phyloP scores from a whole-genome alignment of 2,888 invertebrate genomes.

The Sminthurides aquaticus region DNA sequence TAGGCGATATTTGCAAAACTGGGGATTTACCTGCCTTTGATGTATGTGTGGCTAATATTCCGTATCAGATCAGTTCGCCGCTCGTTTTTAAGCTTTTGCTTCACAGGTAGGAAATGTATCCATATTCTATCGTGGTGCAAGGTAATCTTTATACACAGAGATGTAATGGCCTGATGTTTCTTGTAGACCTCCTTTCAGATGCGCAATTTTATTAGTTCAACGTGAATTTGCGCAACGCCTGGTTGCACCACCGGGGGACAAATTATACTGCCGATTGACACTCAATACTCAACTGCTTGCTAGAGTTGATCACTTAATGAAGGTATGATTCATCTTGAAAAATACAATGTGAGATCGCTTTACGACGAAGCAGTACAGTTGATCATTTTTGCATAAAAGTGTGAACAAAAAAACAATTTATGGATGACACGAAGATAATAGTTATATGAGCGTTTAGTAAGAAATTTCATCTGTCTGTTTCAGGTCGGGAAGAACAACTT shows the following conservation, averaged over 20 bases:
- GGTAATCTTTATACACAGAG: no score
- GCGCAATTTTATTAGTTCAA: conserved; percentile 98
- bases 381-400: no score
- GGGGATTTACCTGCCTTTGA: conserved; percentile 89
- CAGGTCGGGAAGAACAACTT: conserved; percentile 97
- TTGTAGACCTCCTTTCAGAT: conserved; percentile 62
- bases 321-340: conserved; percentile 53
- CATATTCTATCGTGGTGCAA: background rate
- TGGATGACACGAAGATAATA: no score
- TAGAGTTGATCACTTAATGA: conserved; percentile 91
- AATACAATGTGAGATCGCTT: conserved; percentile 7
- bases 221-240: conserved; percentile 94
- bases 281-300: conserved; percentile 93
- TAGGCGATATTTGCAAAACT: conserved; percentile 90
- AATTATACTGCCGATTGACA: conserved; percentile 89
- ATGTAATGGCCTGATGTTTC: no score
- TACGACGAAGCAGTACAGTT: no score
- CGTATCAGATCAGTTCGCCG: conserved; percentile 96
- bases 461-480: no score
- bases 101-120: conserved; percentile 52
- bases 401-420: no score
- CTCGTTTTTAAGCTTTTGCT: conserved; percentile 88
- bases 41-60: conserved; percentile 95
- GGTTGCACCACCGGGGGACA: conserved; percentile 94
- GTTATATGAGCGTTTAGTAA: no score